Evolutionary conservation across 2,113 vertebrate genomes (phyloP).

Genomic region (Empidonax alnorum): DNA sequence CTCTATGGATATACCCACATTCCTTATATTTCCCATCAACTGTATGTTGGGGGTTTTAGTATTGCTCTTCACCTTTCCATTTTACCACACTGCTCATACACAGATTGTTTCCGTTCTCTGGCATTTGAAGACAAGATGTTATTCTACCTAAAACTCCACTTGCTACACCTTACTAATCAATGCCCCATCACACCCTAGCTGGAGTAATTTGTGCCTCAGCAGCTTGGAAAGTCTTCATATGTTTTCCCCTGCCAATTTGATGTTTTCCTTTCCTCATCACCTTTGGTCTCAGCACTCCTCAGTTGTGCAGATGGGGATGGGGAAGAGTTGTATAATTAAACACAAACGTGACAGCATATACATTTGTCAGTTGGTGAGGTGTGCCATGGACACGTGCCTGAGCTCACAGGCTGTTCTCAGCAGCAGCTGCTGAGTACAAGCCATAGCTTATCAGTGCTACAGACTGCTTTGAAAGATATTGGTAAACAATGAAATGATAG

Average conservation of each 20-base stretch:
- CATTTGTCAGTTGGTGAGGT: neutral
- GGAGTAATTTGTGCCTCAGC: neutral
- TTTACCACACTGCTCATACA: neutral
- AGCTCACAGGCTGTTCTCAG: neutral
- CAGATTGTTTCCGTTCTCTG: neutral
- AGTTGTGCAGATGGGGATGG: neutral
- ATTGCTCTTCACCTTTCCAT: neutral
- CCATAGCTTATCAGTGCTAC: neutral
- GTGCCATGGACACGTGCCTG: neutral
- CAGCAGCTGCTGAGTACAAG: neutral
- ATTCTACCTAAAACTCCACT: neutral
- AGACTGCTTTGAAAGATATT: neutral
- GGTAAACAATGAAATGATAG: neutral
- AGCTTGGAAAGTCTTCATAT: neutral
- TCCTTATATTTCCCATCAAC: neutral
- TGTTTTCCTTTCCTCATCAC: neutral
- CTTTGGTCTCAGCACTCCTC: neutral
- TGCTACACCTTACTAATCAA: neutral
- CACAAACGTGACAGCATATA: neutral
- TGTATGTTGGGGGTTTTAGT: neutral
- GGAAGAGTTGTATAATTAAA: conserved; percentile 5
- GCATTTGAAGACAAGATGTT: neutral
- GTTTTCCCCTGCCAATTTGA: neutral
- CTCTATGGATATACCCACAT: fast-evolving
- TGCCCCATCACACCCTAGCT: neutral